Conservation (phyloP, 2,888 invertebrate genomes). For the Diabrotica balteata region DNA sequence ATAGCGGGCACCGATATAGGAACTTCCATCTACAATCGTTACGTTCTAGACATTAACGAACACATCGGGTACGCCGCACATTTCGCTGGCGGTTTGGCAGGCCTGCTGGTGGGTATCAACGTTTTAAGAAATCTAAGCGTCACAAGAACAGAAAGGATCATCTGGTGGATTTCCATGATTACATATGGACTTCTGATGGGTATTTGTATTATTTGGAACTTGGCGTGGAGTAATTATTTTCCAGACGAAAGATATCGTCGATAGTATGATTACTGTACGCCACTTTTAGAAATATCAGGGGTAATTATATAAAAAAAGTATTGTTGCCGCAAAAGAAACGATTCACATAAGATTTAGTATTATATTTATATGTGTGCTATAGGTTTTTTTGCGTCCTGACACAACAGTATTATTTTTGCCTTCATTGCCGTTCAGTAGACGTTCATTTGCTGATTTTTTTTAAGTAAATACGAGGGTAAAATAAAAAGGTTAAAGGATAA, state of each 20-base stretch:
- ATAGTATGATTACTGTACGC: too few relatives aligned
- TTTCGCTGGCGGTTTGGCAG: constrained; percentile 78
- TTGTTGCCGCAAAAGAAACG: too few relatives aligned
- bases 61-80: constrained; percentile 95
- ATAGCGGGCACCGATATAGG: constrained; percentile 86
- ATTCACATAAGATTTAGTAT: too few relatives aligned
- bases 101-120: constrained; percentile 73
- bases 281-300: too few relatives aligned
- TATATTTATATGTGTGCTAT: too few relatives aligned
- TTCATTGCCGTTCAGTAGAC: too few relatives aligned
- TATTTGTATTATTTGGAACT: constrained; percentile 56
- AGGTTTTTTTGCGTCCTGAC: too few relatives aligned
- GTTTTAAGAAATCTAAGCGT: constrained; percentile 69
- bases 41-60: constrained; percentile 72
- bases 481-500: too few relatives aligned
- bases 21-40: constrained; percentile 89
- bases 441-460: too few relatives aligned
- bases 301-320: too few relatives aligned
- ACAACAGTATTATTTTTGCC: too few relatives aligned
- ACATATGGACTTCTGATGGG: constrained; percentile 75
- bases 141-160: constrained; percentile 66
- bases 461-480: too few relatives aligned
- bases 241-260: constrained; percentile 29
- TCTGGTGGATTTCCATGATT: constrained; percentile 76
- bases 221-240: constrained; percentile 47